Conservation (phyloP, 2,797 vertebrate genomes). For the Arnoldichthys spilopterus region DNA sequence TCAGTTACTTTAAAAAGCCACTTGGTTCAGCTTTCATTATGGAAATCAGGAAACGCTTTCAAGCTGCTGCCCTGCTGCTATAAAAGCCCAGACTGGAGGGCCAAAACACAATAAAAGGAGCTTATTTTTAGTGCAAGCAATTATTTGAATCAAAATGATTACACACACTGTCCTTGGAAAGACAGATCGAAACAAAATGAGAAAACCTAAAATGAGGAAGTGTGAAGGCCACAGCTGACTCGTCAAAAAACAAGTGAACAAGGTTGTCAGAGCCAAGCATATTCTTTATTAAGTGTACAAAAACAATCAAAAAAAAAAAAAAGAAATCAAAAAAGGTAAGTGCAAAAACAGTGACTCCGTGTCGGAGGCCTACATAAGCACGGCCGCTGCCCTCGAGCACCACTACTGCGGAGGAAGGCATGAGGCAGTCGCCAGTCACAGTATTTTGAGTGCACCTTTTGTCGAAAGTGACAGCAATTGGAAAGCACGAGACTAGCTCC, state of each 20-base stretch:
- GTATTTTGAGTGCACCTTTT: conserved; percentile 67
- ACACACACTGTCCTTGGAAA: background rate
- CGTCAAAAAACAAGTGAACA: background rate
- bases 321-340: conserved; percentile 62
- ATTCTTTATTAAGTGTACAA: conserved; percentile 83
- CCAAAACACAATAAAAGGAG: no score
- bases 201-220: background rate
- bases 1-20: background rate
- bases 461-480: conserved; percentile 59
- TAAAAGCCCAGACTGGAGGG: background rate
- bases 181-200: background rate
- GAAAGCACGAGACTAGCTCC: conserved; percentile 57
- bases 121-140: background rate
- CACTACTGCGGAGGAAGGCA: conserved; percentile 52
- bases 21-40: background rate
- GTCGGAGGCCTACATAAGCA: conserved; percentile 73
- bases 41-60: background rate
- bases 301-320: conserved; percentile 75
- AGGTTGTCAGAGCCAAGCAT: conserved; percentile 71
- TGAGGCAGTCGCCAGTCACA: conserved; percentile 63
- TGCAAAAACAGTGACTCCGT: conserved; percentile 72
- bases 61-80: background rate
- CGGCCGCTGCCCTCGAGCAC: conserved; percentile 65
- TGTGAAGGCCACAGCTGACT: background rate
- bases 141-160: background rate